Conservation (phyloP, 2,797 vertebrate genomes). For the Gallinago solitaria region DNA sequence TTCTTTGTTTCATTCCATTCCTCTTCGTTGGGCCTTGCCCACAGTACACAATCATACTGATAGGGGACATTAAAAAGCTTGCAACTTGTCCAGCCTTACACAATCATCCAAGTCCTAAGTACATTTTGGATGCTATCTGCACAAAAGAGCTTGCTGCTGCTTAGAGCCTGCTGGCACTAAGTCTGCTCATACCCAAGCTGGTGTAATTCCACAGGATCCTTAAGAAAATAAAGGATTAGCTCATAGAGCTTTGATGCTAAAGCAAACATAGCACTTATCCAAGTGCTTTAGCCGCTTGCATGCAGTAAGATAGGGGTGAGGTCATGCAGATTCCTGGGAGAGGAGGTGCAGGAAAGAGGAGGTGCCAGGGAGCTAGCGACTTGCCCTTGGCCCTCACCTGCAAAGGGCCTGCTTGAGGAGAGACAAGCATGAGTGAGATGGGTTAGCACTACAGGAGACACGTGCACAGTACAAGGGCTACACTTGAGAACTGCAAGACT, state of each 20-base stretch:
- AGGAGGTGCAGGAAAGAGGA: background rate
- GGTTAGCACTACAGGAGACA: background rate
- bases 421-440: rapidly evolving
- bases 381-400: background rate
- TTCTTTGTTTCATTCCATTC: background rate
- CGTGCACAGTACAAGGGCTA: background rate
- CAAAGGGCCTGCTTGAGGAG: background rate
- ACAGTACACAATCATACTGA: background rate
- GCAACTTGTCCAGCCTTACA: background rate
- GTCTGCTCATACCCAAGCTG: background rate
- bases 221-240: background rate
- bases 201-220: background rate
- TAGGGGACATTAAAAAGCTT: background rate
- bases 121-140: background rate
- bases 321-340: background rate
- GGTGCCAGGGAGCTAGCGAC: rapidly evolving
- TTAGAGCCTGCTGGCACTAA: background rate
- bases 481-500: background rate
- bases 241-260: background rate
- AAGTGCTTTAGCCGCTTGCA: rapidly evolving
- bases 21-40: background rate
- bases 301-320: background rate
- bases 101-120: rapidly evolving
- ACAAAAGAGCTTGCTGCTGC: background rate
- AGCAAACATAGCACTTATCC: rapidly evolving